These are phyloP conservation scores for Tragelaphus scriptus DNA, from an alignment of 2,113 vertebrate species.

Conservation along the genomic window DNA sequence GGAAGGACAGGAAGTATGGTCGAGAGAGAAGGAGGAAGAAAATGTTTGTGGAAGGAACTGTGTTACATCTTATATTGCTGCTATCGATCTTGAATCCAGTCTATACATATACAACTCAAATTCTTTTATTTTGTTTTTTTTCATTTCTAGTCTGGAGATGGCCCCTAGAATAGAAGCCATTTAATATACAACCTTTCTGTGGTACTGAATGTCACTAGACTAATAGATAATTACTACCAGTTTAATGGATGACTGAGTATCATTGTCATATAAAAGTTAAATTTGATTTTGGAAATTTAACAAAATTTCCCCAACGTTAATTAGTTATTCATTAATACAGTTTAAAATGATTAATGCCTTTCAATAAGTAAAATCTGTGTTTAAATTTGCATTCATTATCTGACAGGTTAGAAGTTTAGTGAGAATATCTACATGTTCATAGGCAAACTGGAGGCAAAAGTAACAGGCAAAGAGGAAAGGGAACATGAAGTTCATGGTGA, in stretches of 20 bases:
- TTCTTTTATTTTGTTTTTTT: not conserved
- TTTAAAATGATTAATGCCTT: not conserved
- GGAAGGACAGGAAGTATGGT: not conserved
- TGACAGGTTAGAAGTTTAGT: not conserved
- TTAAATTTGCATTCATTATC: not conserved
- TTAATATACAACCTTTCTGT: not conserved
- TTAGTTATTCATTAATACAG: not conserved
- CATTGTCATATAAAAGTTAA: not conserved
- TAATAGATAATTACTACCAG: not conserved
- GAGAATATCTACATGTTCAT: not conserved
- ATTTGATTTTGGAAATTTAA: constrained; percentile 39
- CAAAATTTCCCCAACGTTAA: not conserved
- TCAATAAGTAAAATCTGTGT: not conserved
- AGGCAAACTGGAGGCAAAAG: not conserved
- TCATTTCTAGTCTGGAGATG: not conserved
- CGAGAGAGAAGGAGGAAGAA: too few species aligned
- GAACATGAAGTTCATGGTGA: rapidly evolving
- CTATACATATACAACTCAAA: not conserved
- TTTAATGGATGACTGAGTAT: not conserved
- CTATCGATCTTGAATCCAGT: not conserved
- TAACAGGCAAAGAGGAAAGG: not conserved
- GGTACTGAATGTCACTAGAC: not conserved
- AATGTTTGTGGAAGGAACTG: not conserved
- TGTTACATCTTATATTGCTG: not conserved
- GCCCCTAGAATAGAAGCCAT: not conserved